Base-by-base conservation (phyloP, 37 sponge, comb jelly and placozoan species). In the Halichondria panicea region DNA sequence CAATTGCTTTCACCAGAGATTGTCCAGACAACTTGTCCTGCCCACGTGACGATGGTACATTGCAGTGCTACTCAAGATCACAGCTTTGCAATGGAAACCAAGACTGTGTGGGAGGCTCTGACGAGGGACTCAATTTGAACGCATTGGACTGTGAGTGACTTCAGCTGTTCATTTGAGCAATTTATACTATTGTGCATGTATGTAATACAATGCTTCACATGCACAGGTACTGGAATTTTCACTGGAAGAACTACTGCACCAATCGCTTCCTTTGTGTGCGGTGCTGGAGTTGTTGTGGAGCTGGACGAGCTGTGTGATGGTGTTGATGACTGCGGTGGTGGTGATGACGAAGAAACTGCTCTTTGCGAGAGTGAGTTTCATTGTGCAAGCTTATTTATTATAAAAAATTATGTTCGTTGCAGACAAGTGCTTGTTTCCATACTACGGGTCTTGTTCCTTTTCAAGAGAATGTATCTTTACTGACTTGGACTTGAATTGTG, bases 291-390 rank as follows among this genome's bases (percentile, higher is more conserved):
- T 19, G 19, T 8, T 3, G 21, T 71, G 2, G 18, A 12, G 11
- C 18, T 53, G 1, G 19, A 3, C 35, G 18, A 3, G 5, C 48
- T 71, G 52, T 71, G 71, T 53, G 55, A 71, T 71, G 71, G 71
- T 18, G 13, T 34, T 31, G 13, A 31, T 8, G 55, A 71, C 30
- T 71, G 71, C 30, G 35, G 33, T 34, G 7, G 27, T 18, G 55
- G 22, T 71, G 48, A 28, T 18, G 55, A 71, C 31, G 71, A 71
- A 32, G 71, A 71, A 30, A 53, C 48, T 11, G 5, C 71, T 19
- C 32, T 71, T 1, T 71, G 71, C 38, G 71, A 71, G 19, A 71
- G 71, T 71, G 12, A 71, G 71, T 71, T 8, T 18, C 55, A 25
- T 12, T 53, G 4, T 22, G 22, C 11, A 8, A 13, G 28, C 7